These are phyloP conservation scores for Leptopilina boulardi DNA, from an alignment of 1,140 invertebrate species.

Conservation along the genomic window DNA sequence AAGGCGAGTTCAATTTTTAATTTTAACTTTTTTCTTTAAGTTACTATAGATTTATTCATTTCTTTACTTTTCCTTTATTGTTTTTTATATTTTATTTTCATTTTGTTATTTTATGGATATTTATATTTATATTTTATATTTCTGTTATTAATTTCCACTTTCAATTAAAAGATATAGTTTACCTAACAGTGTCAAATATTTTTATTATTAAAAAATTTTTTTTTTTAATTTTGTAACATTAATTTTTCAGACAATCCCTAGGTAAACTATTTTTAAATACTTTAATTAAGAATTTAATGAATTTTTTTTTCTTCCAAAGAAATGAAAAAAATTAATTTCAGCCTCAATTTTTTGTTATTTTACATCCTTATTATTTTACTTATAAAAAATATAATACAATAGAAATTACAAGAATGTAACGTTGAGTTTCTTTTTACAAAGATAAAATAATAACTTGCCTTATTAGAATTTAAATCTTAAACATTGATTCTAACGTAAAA, in stretches of 20 bases:
- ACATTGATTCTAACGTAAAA: slow-evolving; percentile 16
- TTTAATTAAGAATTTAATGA: no score
- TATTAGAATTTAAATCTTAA: slow-evolving; percentile 24
- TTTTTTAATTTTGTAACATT: no score
- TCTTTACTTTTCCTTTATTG: background rate
- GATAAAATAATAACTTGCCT: background rate
- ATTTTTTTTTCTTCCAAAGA: background rate
- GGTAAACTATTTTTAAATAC: no score
- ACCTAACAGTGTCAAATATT: no score
- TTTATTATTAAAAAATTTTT: no score
- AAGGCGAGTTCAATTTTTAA: background rate
- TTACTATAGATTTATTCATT: no score
- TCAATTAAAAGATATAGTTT: no score
- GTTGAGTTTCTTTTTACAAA: slow-evolving; percentile 7
- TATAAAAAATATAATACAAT: slow-evolving; percentile 10
- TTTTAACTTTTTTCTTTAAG: no score
- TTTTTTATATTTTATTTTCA: background rate
- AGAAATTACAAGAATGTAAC: slow-evolving; percentile 28
- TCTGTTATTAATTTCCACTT: no score
- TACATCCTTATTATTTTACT: background rate
- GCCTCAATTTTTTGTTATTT: background rate
- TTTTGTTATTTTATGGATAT: background rate
- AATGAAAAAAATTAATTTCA: background rate
- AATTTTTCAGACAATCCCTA: no score
- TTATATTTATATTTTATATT: no score